phyloP scores from a whole-genome alignment of 2,113 vertebrate species.

The Callipepla squamata region DNA sequence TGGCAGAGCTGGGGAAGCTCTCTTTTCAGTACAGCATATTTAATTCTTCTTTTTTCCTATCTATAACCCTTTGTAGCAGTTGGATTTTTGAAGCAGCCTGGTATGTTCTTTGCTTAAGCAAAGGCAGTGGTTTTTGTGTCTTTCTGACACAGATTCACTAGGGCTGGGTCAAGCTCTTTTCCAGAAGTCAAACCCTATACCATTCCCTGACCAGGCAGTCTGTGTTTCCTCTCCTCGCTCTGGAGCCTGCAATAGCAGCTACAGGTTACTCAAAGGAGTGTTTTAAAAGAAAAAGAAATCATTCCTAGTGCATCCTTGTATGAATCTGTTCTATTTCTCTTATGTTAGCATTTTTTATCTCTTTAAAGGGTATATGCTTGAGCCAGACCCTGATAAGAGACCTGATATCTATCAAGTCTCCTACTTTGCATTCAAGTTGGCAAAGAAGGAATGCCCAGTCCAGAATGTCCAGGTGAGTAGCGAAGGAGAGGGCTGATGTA shows the following conservation, averaged over 20 bases:
- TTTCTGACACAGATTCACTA: not conserved
- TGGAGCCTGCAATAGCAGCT: not conserved
- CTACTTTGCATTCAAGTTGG: slow-evolving; percentile 93
- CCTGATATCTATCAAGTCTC: slow-evolving; percentile 98
- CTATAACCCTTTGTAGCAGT: not conserved
- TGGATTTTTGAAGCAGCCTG: not conserved
- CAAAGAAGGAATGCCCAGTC: slow-evolving; percentile 90
- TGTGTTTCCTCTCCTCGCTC: not conserved
- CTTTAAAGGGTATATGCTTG: slow-evolving; percentile 91
- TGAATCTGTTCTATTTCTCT: not conserved
- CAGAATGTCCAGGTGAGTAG: slow-evolving; percentile 90
- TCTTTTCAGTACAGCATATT: not conserved
- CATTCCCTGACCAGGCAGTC: not conserved
- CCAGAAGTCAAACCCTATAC: not conserved
- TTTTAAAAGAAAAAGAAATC: not conserved
- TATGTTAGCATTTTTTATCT: not conserved
- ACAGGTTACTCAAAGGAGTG: not conserved
- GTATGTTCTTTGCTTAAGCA: not conserved
- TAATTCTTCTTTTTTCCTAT: not conserved
- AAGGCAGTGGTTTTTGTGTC: not conserved
- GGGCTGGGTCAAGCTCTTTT: not conserved
- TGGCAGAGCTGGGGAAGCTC: slow-evolving; percentile 28
- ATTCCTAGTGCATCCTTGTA: not conserved
- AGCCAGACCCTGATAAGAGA: slow-evolving; percentile 93
- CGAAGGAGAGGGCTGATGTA: not conserved